Conservation (phyloP, 2,888 invertebrate genomes). For the Ecliptopera silaceata region DNA sequence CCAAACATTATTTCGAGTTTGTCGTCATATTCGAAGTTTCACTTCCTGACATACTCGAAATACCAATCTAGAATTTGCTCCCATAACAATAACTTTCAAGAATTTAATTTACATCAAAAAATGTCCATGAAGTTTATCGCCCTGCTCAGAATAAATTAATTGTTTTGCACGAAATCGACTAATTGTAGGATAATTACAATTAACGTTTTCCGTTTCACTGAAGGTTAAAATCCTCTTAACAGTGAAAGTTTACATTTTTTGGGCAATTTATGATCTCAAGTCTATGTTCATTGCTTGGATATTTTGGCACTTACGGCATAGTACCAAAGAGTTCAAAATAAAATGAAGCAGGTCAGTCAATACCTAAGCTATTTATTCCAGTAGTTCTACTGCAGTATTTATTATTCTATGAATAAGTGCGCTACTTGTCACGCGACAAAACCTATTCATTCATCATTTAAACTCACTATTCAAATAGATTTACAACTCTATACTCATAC, state of each 20-base stretch:
- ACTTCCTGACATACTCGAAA: constrained; percentile 19
- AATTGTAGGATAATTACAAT: constrained; percentile 53
- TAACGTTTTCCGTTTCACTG: constrained; percentile 37
- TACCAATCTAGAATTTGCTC: constrained; percentile 25
- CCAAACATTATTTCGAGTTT: neutral
- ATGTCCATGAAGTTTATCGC: constrained; percentile 51
- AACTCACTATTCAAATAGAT: constrained; percentile 30
- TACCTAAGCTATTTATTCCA: too few relatives aligned
- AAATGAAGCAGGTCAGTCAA: too few relatives aligned
- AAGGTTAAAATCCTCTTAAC: constrained; percentile 22
- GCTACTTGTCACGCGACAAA: constrained; percentile 74
- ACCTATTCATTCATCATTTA: constrained; percentile 74
- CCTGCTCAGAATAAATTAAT: constrained; percentile 58
- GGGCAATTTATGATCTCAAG: too few relatives aligned
- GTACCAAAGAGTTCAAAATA: too few relatives aligned
- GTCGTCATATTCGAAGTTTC: neutral
- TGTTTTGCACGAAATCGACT: constrained; percentile 59
- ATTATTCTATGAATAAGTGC: constrained; percentile 30
- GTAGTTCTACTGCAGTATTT: too few relatives aligned
- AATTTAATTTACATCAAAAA: constrained; percentile 20
- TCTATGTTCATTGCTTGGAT: too few relatives aligned
- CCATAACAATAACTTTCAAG: constrained; percentile 17
- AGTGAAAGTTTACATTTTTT: constrained; percentile 10
- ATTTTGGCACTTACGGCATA: too few relatives aligned
- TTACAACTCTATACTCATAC: neutral